Percentiles rank a stretch among this genome's conserved stretches.
phyloP scores from a whole-genome alignment of 2,113 vertebrate species.

The Phylloscopus whistleri region DNA sequence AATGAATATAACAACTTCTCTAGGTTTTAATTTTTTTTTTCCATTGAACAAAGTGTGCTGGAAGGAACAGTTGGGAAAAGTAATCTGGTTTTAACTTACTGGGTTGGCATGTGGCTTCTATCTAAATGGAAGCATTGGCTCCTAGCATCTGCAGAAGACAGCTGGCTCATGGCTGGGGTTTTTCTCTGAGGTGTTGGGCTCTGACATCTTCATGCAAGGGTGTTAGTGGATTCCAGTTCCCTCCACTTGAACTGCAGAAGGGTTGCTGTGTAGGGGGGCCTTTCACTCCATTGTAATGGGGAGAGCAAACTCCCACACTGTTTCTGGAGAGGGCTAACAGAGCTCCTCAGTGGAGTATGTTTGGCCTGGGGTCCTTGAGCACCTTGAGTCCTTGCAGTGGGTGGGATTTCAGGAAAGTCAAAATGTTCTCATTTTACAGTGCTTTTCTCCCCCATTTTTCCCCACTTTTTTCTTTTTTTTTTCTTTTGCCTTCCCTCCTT shows the following conservation, averaged over 20 bases:
- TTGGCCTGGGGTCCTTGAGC: not conserved
- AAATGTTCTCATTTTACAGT: not conserved
- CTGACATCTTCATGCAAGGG: not conserved
- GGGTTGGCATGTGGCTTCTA: not conserved
- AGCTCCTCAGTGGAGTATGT: not conserved
- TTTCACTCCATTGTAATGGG: fast-evolving
- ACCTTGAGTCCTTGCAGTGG: not conserved
- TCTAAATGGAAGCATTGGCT: not conserved
- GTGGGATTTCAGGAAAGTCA: not conserved
- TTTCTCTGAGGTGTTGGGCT: fast-evolving
- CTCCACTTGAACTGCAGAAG: fast-evolving
- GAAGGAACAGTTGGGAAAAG: not conserved
- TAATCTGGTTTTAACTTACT: not conserved
- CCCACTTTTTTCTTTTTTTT: not conserved
- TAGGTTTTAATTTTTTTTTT: not conserved
- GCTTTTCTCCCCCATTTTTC: fast-evolving
- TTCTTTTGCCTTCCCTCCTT: not conserved
- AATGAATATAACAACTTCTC: not conserved
- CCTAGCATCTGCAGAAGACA: not conserved
- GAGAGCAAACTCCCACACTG: not conserved
- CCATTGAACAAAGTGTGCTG: not conserved
- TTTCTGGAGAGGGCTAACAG: not conserved
- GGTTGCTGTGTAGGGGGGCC: not conserved
- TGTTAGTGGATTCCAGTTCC: not conserved
- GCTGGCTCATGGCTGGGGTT: not conserved